A percentile compares a stretch with the other conserved stretches of the same genome.
Conservation (phyloP, 37 sponge, comb jelly and placozoan genomes). For the Chondrilla cf. caribensis region DNA sequence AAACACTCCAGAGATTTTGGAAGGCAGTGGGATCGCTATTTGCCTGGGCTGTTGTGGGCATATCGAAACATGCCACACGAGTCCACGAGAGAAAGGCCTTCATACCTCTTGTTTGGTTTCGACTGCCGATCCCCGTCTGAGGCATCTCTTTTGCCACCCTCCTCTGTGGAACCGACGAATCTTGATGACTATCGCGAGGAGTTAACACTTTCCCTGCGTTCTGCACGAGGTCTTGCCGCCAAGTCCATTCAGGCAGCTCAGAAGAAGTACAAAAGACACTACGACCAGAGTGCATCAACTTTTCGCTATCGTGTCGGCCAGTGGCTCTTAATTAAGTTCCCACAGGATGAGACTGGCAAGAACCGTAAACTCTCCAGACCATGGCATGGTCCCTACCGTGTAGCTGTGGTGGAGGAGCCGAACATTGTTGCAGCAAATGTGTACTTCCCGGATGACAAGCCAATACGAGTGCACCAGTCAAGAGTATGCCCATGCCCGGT, state of each 20-base stretch:
- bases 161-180: background rate
- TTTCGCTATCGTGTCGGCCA: conserved; percentile 1
- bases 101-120: conserved; percentile 45
- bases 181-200: conserved; percentile 27
- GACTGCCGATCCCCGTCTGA: conserved; percentile 30
- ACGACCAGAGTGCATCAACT: background rate
- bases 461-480: background rate
- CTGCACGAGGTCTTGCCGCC: conserved; percentile 9
- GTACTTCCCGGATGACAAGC: conserved; percentile 18
- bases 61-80: conserved; percentile 45
- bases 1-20: background rate
- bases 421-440: conserved; percentile 12
- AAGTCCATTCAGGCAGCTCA: no score
- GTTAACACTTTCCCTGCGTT: conserved; percentile 20
- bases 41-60: conserved; percentile 35
- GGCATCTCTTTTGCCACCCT: conserved; percentile 29
- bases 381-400: conserved; percentile 31
- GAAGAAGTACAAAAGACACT: conserved; percentile 14
- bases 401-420: background rate
- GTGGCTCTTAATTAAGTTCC: conserved; percentile 43
- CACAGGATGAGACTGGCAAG: conserved; percentile 45
- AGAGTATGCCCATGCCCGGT: conserved; percentile 31
- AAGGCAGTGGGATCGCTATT: conserved; percentile 32
- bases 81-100: conserved; percentile 37
- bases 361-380: conserved; percentile 17